phyloP scores from a whole-genome alignment of 2,888 invertebrate genomes.

The Hyposoter dolosus region DNA sequence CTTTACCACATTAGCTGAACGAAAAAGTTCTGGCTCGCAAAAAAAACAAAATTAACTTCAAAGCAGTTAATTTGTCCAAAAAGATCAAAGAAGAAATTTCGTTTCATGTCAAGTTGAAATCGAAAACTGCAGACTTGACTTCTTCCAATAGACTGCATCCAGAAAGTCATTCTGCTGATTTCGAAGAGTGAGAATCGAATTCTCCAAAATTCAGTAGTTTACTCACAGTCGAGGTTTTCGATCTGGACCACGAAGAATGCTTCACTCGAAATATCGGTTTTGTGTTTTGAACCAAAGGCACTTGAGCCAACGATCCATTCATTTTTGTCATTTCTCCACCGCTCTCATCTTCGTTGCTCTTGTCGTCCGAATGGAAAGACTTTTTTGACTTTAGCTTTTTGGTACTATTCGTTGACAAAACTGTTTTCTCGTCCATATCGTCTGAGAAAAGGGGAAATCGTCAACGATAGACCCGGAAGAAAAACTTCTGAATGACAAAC shows the following conservation, averaged over 20 bases:
- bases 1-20: not conserved
- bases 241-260: not conserved
- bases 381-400: not conserved
- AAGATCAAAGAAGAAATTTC: not conserved
- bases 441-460: constrained; percentile 25
- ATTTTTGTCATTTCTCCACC: not conserved
- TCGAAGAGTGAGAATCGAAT: not conserved
- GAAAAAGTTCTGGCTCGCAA: too few species aligned
- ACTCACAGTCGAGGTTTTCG: not conserved
- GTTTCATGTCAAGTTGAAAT: not conserved
- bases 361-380: not conserved
- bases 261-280: not conserved
- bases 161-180: not conserved
- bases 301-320: constrained; percentile 1
- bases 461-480: constrained; percentile 18
- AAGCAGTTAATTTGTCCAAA: not conserved
- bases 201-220: not conserved
- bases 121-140: not conserved
- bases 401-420: constrained; percentile 19
- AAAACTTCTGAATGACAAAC: not conserved
- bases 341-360: not conserved
- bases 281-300: not conserved
- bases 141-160: not conserved
- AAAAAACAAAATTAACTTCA: not conserved
- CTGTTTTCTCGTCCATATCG: not conserved